Conservation (phyloP, 2,113 vertebrate genomes). For the Arizona elegans region DNA sequence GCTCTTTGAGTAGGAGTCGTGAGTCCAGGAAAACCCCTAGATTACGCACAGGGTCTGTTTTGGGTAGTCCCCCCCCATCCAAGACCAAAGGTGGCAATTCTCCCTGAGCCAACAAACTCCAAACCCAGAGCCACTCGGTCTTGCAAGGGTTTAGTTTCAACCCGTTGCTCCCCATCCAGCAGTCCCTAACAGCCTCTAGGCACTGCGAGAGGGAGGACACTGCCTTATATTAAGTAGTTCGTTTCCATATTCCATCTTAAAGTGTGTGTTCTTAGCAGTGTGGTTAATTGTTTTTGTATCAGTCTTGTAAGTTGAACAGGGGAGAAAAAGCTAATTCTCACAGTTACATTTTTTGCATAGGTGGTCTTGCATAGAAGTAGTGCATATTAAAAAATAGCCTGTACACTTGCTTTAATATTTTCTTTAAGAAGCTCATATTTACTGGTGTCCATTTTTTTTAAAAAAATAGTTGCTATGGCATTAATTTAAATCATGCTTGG, state of each 20-base stretch:
- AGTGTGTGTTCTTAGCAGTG: background rate
- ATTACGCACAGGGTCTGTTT: too few relatives aligned
- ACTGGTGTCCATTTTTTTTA: background rate
- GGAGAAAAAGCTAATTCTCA: background rate
- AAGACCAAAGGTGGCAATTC: too few relatives aligned
- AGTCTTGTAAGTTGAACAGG: background rate
- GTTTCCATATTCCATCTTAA: background rate
- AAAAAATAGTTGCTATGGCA: background rate
- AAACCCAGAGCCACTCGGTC: too few relatives aligned
- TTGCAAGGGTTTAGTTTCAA: too few relatives aligned
- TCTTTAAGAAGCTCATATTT: background rate
- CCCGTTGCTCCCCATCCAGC: too few relatives aligned
- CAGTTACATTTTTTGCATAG: background rate
- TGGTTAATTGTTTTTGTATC: background rate
- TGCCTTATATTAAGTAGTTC: background rate
- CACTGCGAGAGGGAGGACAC: too few relatives aligned
- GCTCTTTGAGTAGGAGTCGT: too few relatives aligned
- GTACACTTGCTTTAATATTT: background rate
- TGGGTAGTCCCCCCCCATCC: too few relatives aligned
- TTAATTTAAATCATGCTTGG: background rate
- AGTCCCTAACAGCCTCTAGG: too few relatives aligned
- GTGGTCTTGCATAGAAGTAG: background rate
- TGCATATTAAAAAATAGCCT: background rate
- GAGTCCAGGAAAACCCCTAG: too few relatives aligned
- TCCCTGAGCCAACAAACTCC: too few relatives aligned